A percentile compares a stretch with the other conserved stretches of the same genome.
These are phyloP conservation scores for Allobates femoralis DNA, from an alignment of 2,797 vertebrate species.

Conservation along the genomic window DNA sequence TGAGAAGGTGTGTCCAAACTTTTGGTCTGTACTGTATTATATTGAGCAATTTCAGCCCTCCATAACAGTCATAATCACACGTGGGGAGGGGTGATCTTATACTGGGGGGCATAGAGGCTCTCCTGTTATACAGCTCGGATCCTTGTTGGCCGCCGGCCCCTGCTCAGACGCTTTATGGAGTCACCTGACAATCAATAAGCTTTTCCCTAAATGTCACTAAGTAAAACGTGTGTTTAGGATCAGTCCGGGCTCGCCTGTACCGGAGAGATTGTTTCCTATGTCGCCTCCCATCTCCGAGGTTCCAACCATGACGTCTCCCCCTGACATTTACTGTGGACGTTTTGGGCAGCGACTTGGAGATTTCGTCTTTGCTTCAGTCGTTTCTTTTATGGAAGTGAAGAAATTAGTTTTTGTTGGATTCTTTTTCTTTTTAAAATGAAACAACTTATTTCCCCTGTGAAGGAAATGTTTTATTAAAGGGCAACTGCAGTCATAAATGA, in stretches of 20 bases:
- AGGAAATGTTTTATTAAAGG: not conserved
- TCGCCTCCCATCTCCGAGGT: not conserved
- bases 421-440: not conserved
- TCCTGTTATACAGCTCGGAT: not conserved
- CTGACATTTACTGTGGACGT: conserved; percentile 33
- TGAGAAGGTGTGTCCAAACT: too few species aligned
- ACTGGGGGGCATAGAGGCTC: too few species aligned
- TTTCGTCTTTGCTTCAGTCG: not conserved
- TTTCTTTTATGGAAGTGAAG: not conserved
- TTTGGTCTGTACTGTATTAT: too few species aligned
- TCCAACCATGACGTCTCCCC: not conserved
- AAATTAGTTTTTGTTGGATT: conserved; percentile 1
- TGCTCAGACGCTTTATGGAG: not conserved
- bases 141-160: not conserved
- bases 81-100: too few species aligned
- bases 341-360: not conserved
- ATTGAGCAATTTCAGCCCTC: too few species aligned
- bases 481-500: not conserved
- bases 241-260: not conserved
- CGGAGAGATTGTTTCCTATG: not conserved
- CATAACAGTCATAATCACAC: too few species aligned
- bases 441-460: not conserved
- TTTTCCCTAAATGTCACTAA: conserved; percentile 49
- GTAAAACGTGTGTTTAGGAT: conserved; percentile 9
- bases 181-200: conserved; percentile 26